phyloP scores from a whole-genome alignment of 1,140 invertebrate genomes.

The Heliconius hermathena region DNA sequence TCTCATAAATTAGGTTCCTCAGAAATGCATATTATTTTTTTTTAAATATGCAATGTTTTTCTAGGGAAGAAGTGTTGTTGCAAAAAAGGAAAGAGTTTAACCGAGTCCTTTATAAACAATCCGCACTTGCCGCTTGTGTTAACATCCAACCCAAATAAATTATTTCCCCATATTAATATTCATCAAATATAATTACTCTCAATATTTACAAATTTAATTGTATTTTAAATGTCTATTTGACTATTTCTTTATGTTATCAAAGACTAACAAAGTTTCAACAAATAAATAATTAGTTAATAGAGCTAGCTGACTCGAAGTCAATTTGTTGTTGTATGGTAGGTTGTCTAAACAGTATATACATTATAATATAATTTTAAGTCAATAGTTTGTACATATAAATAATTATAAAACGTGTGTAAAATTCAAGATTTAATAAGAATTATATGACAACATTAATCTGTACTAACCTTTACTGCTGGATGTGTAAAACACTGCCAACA shows the following conservation, averaged over 20 bases:
- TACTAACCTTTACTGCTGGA: background rate
- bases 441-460: background rate
- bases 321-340: no score
- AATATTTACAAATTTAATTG: background rate
- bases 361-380: no score
- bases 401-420: no score
- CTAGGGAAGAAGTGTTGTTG: background rate
- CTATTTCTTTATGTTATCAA: no score
- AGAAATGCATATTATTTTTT: background rate
- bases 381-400: no score
- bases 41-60: background rate
- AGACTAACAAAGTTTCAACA: no score
- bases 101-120: conserved; percentile 19
- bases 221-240: no score
- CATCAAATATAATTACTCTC: background rate
- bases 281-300: no score
- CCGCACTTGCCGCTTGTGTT: conserved; percentile 8
- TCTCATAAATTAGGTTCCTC: background rate
- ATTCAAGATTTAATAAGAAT: background rate
- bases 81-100: background rate
- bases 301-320: no score
- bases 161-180: background rate
- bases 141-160: conserved; percentile 10
- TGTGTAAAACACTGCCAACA: background rate
- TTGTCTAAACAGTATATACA: no score